Base-by-base conservation (phyloP, 2,888 invertebrate genomes). In the Heliconius aoede region DNA sequence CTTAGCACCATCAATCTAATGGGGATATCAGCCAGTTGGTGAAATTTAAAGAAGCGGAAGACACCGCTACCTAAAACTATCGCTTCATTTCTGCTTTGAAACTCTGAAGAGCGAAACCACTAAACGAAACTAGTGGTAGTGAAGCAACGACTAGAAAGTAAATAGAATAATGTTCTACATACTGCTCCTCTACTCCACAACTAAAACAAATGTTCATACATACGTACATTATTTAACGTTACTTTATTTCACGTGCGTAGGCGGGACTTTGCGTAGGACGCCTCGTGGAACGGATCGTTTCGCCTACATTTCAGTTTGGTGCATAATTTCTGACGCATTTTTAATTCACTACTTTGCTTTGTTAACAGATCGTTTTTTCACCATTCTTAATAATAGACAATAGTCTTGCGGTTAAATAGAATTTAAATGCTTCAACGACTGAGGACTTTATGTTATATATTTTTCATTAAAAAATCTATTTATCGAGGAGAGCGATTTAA, bases 251-350 rank as follows among this genome's bases (percentile, higher is more conserved):
- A 7, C n/a, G 36, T 13, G 28, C n/a, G 69, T 69, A 32, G 30
- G 13, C 24, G 55, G 18, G 3, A 21, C 21, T 7, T 21, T 32
- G 55, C 55, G 69, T 69, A 69, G 69, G 69, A 55, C 51, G 69
- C 55, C 69, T n/a, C 69, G 69, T 69, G 69, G 51, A 69, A 4
- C 1, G 30, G 30, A 69, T 30, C 51, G 69, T 69, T 30, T n/a
- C 55, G 15, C 30, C 68, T 69, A 69, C 28, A 69, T 55, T 68
- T 55, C 1, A 69, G 30, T 30, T 55, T 30, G 21, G 69, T 55
- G 55, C 30, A 51, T 51, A 15, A 55, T 69, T n/a, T 30, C 69
- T 46, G 51, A 68, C 51, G 46, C 68, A 51, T 21, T 30, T 67
- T 51, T 51, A 51, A 51, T 51, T 51, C 28, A n/a, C 13, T 51